phyloP scores from a whole-genome alignment of 2,113 vertebrate species.

The Cyprinodon brontotheroides region DNA sequence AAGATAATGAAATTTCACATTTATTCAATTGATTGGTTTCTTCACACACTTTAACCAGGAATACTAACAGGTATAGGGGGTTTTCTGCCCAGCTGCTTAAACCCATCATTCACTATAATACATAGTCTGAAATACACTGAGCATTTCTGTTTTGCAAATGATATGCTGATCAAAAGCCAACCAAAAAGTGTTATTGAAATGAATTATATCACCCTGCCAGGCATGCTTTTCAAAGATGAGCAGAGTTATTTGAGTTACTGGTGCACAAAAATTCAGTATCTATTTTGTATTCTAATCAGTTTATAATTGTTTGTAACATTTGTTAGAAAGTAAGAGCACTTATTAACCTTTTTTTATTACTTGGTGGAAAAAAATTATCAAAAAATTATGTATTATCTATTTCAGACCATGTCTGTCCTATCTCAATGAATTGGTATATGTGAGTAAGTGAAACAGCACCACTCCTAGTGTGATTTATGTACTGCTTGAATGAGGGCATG shows the following conservation, averaged over 20 bases:
- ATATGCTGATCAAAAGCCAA: not conserved
- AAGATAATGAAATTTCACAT: not conserved
- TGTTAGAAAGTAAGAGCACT: not conserved
- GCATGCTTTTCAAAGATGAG: not conserved
- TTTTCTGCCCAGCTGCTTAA: not conserved
- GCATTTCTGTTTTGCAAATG: not conserved
- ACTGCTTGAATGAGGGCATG: too few relatives aligned
- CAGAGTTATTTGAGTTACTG: not conserved
- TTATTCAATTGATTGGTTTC: not conserved
- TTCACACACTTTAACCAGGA: not conserved
- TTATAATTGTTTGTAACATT: not conserved
- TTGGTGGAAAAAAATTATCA: too few relatives aligned
- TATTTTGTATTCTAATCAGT: not conserved
- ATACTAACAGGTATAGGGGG: not conserved
- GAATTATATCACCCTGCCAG: not conserved
- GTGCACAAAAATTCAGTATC: not conserved
- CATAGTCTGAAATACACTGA: not conserved
- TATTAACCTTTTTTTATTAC: not conserved
- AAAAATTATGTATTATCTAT: too few relatives aligned
- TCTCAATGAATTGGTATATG: too few relatives aligned
- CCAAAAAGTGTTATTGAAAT: not conserved
- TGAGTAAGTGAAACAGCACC: too few relatives aligned
- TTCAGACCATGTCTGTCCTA: too few relatives aligned
- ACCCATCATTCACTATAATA: not conserved
- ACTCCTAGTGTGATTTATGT: too few relatives aligned